phyloP scores from a whole-genome alignment of 1,140 invertebrate genomes.

The Ceratina japonica region DNA sequence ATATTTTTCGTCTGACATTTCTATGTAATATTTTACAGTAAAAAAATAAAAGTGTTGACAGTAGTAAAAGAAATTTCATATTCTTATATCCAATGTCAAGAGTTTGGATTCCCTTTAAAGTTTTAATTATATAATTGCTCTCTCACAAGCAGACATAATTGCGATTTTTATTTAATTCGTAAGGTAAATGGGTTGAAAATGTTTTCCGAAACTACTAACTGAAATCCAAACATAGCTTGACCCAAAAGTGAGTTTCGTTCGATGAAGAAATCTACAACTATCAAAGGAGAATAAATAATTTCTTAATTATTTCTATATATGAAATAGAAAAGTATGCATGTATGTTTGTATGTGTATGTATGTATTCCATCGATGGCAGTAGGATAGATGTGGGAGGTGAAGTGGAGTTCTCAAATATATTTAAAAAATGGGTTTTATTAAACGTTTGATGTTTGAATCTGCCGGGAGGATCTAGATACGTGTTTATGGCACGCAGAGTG shows the following conservation, averaged over 20 bases:
- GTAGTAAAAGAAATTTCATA: background rate
- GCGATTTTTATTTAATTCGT: background rate
- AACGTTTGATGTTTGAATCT: too few relatives aligned
- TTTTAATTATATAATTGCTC: background rate
- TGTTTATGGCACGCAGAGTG: too few relatives aligned
- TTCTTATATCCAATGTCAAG: too few relatives aligned
- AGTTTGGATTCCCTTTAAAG: background rate
- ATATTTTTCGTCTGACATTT: background rate
- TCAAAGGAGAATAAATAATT: constrained; percentile 1
- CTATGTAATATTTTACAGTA: background rate
- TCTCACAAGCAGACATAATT: background rate
- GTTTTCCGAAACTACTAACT: background rate
- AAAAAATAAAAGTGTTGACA: background rate
- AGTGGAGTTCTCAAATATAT: too few relatives aligned
- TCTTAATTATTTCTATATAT: too few relatives aligned
- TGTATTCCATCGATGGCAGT: too few relatives aligned
- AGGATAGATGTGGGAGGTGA: too few relatives aligned
- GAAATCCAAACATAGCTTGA: background rate
- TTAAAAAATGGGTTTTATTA: too few relatives aligned
- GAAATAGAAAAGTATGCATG: too few relatives aligned
- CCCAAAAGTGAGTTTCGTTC: background rate
- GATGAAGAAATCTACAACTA: background rate
- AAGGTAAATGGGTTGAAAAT: background rate
- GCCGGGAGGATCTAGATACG: too few relatives aligned
- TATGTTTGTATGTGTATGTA: too few relatives aligned